phyloP scores from a whole-genome alignment of 2,797 vertebrate genomes.

The Lindbergichthys nudifrons region DNA sequence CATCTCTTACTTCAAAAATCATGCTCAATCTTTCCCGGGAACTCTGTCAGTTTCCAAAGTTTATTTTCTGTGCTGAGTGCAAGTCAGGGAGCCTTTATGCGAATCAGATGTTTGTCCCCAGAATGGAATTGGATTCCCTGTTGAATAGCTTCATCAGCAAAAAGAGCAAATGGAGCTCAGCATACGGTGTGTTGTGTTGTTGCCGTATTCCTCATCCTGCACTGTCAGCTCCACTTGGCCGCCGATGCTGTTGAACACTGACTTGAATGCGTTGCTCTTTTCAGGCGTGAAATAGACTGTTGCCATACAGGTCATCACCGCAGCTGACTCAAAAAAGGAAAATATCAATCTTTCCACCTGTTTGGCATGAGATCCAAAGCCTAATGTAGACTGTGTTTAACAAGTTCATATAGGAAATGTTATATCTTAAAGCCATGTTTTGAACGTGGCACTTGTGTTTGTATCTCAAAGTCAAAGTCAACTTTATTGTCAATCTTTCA shows the following conservation, averaged over 20 bases:
- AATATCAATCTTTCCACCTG: constrained; percentile 31
- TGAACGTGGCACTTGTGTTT: constrained; percentile 3
- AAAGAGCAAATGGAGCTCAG: constrained; percentile 50
- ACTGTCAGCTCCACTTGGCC: constrained; percentile 56
- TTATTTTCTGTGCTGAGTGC: constrained; percentile 14
- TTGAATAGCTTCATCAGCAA: constrained; percentile 62
- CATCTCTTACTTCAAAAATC: neutral
- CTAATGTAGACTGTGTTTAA: neutral
- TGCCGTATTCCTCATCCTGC: constrained; percentile 52
- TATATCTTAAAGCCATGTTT: neutral
- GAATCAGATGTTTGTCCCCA: constrained; percentile 57
- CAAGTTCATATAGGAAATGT: neutral
- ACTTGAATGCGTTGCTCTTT: constrained; percentile 49
- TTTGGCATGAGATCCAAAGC: constrained; percentile 11
- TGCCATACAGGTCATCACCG: constrained; percentile 42
- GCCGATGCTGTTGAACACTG: constrained; percentile 44
- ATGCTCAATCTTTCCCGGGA: neutral
- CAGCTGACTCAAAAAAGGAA: constrained; percentile 37
- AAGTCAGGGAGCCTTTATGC: constrained; percentile 50
- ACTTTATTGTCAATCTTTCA: too few relatives aligned
- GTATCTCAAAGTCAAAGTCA: neutral
- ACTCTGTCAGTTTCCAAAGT: constrained; percentile 20
- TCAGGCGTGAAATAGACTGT: constrained; percentile 61
- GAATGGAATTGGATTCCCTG: constrained; percentile 57
- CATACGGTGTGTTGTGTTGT: constrained; percentile 48